Evolutionary conservation across 2,797 vertebrate species (phyloP), one percentile per base, ranked within the genome.

Genomic region (Mormyrus hasselquistii): DNA sequence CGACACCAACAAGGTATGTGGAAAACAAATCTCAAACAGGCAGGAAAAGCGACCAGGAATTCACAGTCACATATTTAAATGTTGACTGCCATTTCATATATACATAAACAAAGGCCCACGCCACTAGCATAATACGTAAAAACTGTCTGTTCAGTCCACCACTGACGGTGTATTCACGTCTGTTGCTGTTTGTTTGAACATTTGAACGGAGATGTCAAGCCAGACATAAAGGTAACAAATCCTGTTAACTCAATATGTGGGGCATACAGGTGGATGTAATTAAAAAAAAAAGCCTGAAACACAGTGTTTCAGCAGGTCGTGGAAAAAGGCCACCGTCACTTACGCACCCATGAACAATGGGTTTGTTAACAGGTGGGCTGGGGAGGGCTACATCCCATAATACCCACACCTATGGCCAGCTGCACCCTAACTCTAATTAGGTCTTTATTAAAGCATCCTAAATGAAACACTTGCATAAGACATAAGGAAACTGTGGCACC

Each of bases 381-480:
- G 50, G 50, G 29, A 50, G 84, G 50, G 41, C 25, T 53, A 34
- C 25, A 29, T 57, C 65, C 88, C 91, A 93, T 52, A 86, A 53
- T 53, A 86, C 22, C n/a, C 49, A 29, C 49, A 86, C 49, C 25
- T 34, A 91, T 85, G 92, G 90, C 90, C 91, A 93, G 90, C 92
- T 93, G 91, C 87, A 90, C 53, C 5, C 90, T 90, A 90, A 91
- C 90, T 89, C 88, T 92, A 92, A 94, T 90, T 92, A 87, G 88
- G 90, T 89, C 86, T 92, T 94, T 93, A 93, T 92, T 93, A 91
- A 88, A 89, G 91, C 62, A 89, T 87, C 89, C 89, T 90, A 92
- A 92, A 92, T 83, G 90, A 86, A 91, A 90, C 90, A 91, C 91
- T 92, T 89, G 91, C 90, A 92, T 91, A 91, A 88, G 88, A 89